Evolutionary conservation across 2,888 invertebrate species (phyloP).

Genomic region (Creontiades dilutus): DNA sequence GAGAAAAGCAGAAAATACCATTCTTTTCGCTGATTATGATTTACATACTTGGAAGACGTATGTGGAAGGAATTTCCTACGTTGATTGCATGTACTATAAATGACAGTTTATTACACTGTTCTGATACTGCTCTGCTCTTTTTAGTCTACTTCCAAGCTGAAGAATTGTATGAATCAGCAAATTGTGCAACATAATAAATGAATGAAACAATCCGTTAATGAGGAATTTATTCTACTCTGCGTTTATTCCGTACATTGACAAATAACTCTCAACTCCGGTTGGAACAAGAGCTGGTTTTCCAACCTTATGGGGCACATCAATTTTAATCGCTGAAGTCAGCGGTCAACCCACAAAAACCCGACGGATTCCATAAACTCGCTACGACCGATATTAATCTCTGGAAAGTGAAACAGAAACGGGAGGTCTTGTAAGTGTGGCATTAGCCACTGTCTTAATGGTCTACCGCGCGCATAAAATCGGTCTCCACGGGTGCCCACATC

Average conservation of each 20-base stretch:
- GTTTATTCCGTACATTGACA: background rate
- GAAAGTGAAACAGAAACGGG: background rate
- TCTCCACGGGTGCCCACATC: background rate
- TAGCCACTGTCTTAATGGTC: slow-evolving; percentile 32
- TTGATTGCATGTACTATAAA: too few species aligned
- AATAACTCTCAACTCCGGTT: background rate
- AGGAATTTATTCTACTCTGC: background rate
- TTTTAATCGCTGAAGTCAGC: slow-evolving; percentile 26
- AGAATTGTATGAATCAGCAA: too few species aligned
- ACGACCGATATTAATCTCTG: background rate
- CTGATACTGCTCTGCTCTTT: too few species aligned
- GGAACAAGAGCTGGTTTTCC: background rate
- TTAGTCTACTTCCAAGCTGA: too few species aligned
- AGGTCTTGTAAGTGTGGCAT: slow-evolving; percentile 19
- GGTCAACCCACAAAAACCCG: slow-evolving; percentile 30
- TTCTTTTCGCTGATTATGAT: too few species aligned
- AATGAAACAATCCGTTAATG: background rate
- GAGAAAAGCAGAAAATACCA: too few species aligned
- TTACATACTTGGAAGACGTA: too few species aligned
- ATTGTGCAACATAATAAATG: background rate
- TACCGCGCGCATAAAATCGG: background rate
- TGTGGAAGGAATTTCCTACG: too few species aligned
- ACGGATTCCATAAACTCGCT: slow-evolving; percentile 19
- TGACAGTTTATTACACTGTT: too few species aligned
- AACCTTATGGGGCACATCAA: slow-evolving; percentile 8